Evolutionary conservation across 1,140 invertebrate species (phyloP).

Genomic region (Nasonia vitripennis): DNA sequence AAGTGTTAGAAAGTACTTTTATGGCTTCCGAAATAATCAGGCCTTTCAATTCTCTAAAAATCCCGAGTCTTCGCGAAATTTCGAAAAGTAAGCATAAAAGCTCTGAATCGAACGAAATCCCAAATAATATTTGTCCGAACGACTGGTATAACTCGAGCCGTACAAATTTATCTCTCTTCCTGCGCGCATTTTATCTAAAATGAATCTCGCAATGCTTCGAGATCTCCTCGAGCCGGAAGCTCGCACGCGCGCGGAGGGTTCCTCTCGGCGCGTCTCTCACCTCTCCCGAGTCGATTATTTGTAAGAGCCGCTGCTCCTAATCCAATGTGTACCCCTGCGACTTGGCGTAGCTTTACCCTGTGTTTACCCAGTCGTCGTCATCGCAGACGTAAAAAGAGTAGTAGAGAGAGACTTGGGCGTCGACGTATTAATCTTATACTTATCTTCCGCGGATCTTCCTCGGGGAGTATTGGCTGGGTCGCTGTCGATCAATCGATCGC

Average conservation of each 20-base stretch:
- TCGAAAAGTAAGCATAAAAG: no score
- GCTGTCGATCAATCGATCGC: slow-evolving; percentile 15
- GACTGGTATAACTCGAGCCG: no score
- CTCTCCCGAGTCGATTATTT: background rate
- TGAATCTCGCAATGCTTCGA: background rate
- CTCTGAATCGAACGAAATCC: no score
- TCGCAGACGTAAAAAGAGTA: background rate
- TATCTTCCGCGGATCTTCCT: background rate
- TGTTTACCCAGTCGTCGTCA: background rate
- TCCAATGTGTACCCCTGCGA: background rate
- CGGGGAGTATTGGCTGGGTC: background rate
- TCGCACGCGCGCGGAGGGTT: no score
- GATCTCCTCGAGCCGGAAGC: no score
- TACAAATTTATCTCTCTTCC: no score
- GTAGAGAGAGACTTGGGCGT: no score
- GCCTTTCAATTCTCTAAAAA: no score
- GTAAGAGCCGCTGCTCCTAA: background rate
- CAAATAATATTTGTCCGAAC: no score
- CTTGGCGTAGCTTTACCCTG: background rate
- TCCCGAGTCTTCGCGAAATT: no score
- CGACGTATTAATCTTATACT: slow-evolving; percentile 11
- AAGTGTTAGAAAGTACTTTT: no score
- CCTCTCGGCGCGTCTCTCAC: background rate
- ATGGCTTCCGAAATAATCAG: no score
- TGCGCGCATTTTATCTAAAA: background rate